Evolutionary conservation across 2,113 vertebrate species (phyloP).

Genomic region (Ailurus styani): DNA sequence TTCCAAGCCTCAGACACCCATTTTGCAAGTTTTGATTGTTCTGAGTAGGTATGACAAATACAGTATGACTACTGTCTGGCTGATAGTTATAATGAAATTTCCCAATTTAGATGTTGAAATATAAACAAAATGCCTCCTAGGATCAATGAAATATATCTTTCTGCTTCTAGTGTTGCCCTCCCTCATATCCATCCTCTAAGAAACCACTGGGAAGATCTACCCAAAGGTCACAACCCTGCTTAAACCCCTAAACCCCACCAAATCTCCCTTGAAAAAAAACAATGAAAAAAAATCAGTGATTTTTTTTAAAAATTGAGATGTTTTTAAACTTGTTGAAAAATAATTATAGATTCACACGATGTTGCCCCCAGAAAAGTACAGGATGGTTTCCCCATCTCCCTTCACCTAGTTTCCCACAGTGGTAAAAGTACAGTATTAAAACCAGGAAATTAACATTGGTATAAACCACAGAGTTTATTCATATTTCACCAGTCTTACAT

Average conservation of each 20-base stretch:
- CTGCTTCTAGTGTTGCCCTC: background rate
- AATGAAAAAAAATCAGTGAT: background rate
- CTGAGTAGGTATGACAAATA: slow-evolving; percentile 23
- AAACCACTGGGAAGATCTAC: background rate
- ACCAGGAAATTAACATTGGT: background rate
- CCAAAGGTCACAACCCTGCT: background rate
- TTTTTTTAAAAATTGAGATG: background rate
- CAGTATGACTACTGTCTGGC: background rate
- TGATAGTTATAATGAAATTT: slow-evolving; percentile 2
- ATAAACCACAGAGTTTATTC: background rate
- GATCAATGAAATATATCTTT: background rate
- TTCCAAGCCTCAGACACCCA: background rate
- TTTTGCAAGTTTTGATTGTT: slow-evolving; percentile 3
- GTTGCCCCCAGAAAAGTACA: background rate
- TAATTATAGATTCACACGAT: background rate
- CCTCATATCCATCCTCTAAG: background rate
- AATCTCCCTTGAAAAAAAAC: background rate
- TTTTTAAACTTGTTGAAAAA: background rate
- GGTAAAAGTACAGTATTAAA: background rate
- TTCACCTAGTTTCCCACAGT: background rate
- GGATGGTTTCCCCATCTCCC: background rate
- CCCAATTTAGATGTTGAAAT: background rate
- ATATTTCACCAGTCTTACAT: background rate
- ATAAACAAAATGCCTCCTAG: background rate
- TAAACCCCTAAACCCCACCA: background rate